These are phyloP conservation scores for Gastrophryne carolinensis DNA, from an alignment of 2,797 vertebrate genomes.

Conservation along the genomic window DNA sequence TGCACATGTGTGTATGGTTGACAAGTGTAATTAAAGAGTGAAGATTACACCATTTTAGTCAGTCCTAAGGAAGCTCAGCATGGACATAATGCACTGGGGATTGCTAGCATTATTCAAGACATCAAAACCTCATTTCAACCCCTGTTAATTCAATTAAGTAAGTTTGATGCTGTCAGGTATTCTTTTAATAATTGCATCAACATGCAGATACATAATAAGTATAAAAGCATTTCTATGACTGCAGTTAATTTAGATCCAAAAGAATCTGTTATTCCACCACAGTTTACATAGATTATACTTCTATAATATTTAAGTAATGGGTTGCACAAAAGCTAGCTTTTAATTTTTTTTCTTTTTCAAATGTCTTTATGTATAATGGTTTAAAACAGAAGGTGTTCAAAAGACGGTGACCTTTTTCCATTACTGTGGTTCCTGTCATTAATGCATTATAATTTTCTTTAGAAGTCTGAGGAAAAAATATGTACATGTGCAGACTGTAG, in stretches of 20 bases:
- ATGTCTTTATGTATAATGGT: conserved; percentile 81
- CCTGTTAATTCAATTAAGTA: conserved; percentile 88
- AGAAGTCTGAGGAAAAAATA: conserved; percentile 75
- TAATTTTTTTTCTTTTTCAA: conserved; percentile 81
- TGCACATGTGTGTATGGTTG: neutral
- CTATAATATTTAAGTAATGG: conserved; percentile 86
- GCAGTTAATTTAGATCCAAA: conserved; percentile 85
- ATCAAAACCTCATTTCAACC: conserved; percentile 44
- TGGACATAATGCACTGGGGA: conserved; percentile 36
- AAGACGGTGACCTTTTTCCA: conserved; percentile 84
- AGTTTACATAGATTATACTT: conserved; percentile 82
- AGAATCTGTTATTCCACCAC: conserved; percentile 77
- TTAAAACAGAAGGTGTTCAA: conserved; percentile 82
- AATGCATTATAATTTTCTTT: conserved; percentile 84
- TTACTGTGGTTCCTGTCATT: conserved; percentile 83
- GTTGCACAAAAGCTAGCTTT: conserved; percentile 76
- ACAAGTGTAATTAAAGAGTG: conserved; percentile 5
- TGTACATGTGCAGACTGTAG: conserved; percentile 69
- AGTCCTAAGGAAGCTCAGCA: conserved; percentile 8
- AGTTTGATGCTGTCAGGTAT: conserved; percentile 84
- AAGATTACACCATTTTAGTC: conserved; percentile 15
- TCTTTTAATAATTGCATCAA: conserved; percentile 90
- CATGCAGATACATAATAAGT: conserved; percentile 84
- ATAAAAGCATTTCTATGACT: conserved; percentile 85
- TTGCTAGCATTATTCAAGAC: conserved; percentile 28